phyloP scores from a whole-genome alignment of 2,113 vertebrate species.

The Neodon shergylaensis region DNA sequence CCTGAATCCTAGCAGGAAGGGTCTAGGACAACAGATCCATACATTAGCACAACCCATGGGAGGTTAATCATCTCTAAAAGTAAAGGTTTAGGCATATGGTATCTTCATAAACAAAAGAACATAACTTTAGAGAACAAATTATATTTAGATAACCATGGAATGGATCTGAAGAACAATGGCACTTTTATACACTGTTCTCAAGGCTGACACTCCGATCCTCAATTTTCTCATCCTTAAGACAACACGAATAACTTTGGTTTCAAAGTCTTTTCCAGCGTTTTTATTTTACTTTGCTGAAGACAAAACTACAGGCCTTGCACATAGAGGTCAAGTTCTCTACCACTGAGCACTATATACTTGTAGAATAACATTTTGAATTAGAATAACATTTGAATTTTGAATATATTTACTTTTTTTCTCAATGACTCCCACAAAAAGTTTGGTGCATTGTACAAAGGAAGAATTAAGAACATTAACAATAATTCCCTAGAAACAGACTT shows the following conservation, averaged over 20 bases:
- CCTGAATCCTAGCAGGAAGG: slow-evolving; percentile 43
- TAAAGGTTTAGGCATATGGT: not conserved
- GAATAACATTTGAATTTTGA: not conserved
- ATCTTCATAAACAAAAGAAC: slow-evolving; percentile 1
- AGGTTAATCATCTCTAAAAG: not conserved
- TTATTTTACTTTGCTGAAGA: not conserved
- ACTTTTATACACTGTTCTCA: not conserved
- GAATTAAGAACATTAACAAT: not conserved
- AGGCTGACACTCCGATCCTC: not conserved
- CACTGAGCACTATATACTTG: not conserved
- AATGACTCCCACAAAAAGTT: not conserved
- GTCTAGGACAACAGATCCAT: slow-evolving; percentile 56
- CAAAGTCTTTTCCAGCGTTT: not conserved
- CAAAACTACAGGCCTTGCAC: too few relatives aligned
- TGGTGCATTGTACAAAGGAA: not conserved
- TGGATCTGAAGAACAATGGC: not conserved
- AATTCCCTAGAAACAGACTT: not conserved
- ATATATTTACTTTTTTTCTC: not conserved
- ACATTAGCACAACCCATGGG: slow-evolving; percentile 2
- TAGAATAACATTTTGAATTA: slow-evolving; percentile 5
- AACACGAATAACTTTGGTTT: not conserved
- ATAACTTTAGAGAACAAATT: not conserved
- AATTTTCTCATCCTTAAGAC: slow-evolving; percentile 13
- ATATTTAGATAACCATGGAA: not conserved
- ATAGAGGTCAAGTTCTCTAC: not conserved